Conservation (phyloP, 2,797 vertebrate genomes). For the Crocidura indochinensis region DNA sequence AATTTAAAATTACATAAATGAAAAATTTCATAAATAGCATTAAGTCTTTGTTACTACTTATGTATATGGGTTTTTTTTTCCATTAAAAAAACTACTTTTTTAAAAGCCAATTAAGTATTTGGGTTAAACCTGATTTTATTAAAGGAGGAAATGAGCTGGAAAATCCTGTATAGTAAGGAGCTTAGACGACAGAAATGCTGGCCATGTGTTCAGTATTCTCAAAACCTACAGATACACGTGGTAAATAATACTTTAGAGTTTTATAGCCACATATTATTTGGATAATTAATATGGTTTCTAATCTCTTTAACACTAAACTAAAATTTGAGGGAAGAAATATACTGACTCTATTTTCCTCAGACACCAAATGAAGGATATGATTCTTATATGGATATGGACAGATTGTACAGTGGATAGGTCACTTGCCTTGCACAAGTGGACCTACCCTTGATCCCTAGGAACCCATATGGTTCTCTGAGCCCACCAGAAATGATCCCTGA, state of each 20-base stretch:
- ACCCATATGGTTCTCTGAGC: too few species aligned
- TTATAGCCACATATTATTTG: neutral
- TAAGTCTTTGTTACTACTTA: constrained; percentile 24
- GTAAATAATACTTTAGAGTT: neutral
- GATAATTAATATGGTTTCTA: constrained; percentile 32
- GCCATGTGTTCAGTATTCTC: neutral
- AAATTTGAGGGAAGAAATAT: neutral
- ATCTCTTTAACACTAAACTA: neutral
- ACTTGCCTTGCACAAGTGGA: too few species aligned
- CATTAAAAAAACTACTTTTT: constrained; percentile 42
- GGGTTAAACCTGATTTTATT: neutral
- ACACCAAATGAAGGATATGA: too few species aligned
- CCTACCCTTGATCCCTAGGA: too few species aligned
- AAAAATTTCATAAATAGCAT: constrained; percentile 32
- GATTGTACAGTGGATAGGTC: too few species aligned
- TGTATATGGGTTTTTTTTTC: neutral
- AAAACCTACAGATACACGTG: neutral
- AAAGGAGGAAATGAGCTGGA: neutral
- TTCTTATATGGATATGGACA: too few species aligned
- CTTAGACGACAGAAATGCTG: neutral
- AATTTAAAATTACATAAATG: constrained; percentile 37
- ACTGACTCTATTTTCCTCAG: neutral
- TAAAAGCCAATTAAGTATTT: constrained; percentile 8
- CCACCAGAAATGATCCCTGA: too few species aligned
- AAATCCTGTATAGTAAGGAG: neutral